Evolutionary conservation across 1,140 invertebrate species (phyloP).

Genomic region (Drosophila bifasciata): DNA sequence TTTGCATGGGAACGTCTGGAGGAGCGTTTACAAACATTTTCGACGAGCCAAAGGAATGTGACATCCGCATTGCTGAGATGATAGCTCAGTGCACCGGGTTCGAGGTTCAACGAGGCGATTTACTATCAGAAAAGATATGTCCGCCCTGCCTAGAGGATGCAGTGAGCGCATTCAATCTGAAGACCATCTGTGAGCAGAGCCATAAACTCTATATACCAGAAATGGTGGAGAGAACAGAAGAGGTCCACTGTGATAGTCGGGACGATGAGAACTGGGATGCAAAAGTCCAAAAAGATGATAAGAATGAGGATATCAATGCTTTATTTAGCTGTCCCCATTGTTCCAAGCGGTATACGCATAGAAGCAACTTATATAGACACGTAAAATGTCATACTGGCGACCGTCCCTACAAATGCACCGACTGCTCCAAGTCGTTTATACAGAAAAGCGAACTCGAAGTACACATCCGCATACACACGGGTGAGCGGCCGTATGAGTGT

Average conservation of each 20-base stretch:
- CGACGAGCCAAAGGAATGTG: not conserved
- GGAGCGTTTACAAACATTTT: not conserved
- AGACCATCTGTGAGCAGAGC: not conserved
- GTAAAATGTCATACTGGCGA: too few species aligned
- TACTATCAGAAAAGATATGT: not conserved
- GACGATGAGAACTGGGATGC: too few species aligned
- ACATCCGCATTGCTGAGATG: not conserved
- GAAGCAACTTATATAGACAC: not conserved
- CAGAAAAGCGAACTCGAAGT: conserved; percentile 1
- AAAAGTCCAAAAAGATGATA: too few species aligned
- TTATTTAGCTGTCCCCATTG: too few species aligned
- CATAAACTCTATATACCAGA: not conserved
- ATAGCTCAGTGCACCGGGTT: not conserved
- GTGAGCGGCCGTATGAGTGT: conserved; percentile 14
- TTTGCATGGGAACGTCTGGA: not conserved
- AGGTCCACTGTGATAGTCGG: too few species aligned
- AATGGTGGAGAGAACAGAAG: not conserved
- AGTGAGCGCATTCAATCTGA: not conserved
- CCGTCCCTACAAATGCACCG: conserved; percentile 4
- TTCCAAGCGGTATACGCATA: too few species aligned
- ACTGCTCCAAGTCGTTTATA: conserved; percentile 8
- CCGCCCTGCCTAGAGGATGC: not conserved
- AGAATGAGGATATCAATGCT: too few species aligned
- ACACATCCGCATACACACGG: conserved; percentile 19
- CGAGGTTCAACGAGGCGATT: not conserved